phyloP scores from a whole-genome alignment of 2,113 vertebrate genomes.

The Nycticryphes semicollaris region DNA sequence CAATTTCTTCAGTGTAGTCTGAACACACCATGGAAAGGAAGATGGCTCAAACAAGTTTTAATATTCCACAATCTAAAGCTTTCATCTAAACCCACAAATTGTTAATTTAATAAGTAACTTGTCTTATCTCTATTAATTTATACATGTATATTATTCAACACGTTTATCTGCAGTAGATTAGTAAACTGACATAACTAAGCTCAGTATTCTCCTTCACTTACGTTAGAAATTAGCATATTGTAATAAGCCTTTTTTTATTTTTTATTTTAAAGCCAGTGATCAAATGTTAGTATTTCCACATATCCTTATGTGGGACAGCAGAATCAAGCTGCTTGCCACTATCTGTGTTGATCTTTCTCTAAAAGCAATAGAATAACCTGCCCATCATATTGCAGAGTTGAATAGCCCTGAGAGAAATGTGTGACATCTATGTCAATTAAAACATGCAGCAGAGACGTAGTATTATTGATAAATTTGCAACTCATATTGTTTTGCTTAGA shows the following conservation, averaged over 20 bases:
- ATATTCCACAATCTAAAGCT: background rate
- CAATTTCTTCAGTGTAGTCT: background rate
- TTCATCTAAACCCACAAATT: background rate
- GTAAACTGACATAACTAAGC: background rate
- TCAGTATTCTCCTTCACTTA: background rate
- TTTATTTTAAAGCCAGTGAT: background rate
- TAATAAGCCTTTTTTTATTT: background rate
- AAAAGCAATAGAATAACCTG: background rate
- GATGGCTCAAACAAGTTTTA: background rate
- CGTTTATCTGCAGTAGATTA: background rate
- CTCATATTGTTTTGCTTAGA: background rate
- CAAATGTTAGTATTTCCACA: background rate
- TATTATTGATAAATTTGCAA: background rate
- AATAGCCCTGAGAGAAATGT: background rate
- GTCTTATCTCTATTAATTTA: background rate
- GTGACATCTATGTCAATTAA: background rate
- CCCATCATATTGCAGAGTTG: background rate
- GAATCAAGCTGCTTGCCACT: background rate
- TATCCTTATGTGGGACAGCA: background rate
- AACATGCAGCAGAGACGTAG: background rate
- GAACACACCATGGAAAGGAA: background rate
- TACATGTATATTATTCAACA: background rate
- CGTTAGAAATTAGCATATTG: background rate
- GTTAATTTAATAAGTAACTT: background rate
- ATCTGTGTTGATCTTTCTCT: background rate